Percentiles rank a stretch among this genome's conserved stretches.
These are phyloP conservation scores for Cephalotes varians DNA, from an alignment of 2,888 invertebrate genomes.

Conservation along the genomic window DNA sequence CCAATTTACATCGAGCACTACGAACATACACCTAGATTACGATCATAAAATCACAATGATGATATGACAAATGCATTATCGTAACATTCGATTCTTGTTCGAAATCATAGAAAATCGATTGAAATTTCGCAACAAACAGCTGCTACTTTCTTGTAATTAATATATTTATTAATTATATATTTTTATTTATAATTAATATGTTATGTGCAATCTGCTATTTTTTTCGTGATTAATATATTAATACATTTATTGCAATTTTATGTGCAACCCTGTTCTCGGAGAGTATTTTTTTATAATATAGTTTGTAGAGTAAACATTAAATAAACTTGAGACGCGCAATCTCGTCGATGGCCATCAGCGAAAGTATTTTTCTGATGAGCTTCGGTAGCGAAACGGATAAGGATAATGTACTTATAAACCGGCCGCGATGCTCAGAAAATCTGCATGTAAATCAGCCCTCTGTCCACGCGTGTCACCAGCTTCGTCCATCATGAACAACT, in stretches of 20 bases:
- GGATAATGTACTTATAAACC: not conserved
- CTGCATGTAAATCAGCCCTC: slow-evolving; percentile 62
- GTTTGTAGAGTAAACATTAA: not conserved
- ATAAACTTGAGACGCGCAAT: not conserved
- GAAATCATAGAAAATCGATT: not conserved
- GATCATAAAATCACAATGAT: slow-evolving; percentile 22
- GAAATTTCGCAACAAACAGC: too few species aligned
- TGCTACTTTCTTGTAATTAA: not conserved
- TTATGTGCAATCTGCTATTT: too few species aligned
- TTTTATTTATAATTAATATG: too few species aligned
- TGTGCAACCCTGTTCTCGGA: not conserved
- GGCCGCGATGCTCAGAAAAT: slow-evolving; percentile 57
- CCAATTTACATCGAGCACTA: slow-evolving; percentile 32
- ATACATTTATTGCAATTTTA: too few species aligned
- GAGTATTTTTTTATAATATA: not conserved
- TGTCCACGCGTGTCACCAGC: slow-evolving; percentile 62
- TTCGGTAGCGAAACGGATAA: not conserved
- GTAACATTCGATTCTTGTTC: not conserved
- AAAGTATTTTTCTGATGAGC: not conserved
- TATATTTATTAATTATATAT: too few species aligned
- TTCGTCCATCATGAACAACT: slow-evolving; percentile 58
- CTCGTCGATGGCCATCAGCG: not conserved
- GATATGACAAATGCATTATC: not conserved
- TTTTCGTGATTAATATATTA: too few species aligned
- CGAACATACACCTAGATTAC: not conserved